phyloP scores from a whole-genome alignment of 2,888 invertebrate species.

The Xestia sexstrigata region DNA sequence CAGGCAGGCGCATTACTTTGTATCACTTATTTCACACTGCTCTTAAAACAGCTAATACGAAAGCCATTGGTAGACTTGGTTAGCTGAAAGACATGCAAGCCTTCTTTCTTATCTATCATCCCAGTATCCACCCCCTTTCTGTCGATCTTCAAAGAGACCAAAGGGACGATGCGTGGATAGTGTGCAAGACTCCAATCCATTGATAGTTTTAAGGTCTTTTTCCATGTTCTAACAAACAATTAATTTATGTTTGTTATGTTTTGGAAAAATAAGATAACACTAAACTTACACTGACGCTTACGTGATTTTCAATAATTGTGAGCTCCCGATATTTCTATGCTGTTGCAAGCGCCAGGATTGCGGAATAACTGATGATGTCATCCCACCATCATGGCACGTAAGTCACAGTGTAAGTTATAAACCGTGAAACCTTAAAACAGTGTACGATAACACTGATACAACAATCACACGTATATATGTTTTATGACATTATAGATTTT shows the following conservation, averaged over 20 bases:
- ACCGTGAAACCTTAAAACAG: too few species aligned
- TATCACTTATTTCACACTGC: background rate
- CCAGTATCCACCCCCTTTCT: background rate
- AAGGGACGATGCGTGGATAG: background rate
- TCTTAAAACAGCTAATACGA: background rate
- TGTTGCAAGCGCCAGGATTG: too few species aligned
- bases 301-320: too few species aligned
- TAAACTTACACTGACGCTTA: too few species aligned
- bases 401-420: too few species aligned
- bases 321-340: too few species aligned
- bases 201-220: background rate
- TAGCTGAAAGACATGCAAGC: background rate
- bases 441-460: too few species aligned
- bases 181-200: background rate
- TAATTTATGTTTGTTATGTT: too few species aligned
- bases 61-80: background rate
- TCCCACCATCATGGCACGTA: too few species aligned
- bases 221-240: background rate
- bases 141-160: background rate
- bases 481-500: too few species aligned
- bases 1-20: background rate
- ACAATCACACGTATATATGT: too few species aligned
- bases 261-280: background rate
- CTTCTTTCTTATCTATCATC: background rate
- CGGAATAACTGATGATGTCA: too few species aligned